Evolutionary conservation across 2,888 invertebrate species (phyloP).

Genomic region (Saturnia pavonia): DNA sequence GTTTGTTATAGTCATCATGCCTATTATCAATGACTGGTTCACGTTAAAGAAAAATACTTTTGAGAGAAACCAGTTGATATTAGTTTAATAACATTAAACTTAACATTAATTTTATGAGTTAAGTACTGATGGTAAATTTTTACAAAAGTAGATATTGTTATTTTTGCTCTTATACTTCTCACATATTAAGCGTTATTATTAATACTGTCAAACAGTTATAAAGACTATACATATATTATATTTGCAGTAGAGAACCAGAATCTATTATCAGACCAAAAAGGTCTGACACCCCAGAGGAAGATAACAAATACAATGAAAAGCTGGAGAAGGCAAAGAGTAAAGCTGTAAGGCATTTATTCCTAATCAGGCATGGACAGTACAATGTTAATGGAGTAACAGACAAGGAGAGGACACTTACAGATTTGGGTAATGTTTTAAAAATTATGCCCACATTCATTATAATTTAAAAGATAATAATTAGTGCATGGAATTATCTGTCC

Average conservation of each 20-base stretch:
- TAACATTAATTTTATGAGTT: no score
- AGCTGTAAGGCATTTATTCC: conserved; percentile 90
- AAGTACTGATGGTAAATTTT: no score
- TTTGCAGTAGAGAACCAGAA: conserved; percentile 86
- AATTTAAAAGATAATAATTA: no score
- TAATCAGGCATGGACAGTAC: conserved; percentile 98
- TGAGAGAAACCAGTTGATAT: no score
- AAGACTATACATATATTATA: no score
- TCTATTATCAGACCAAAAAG: conserved; percentile 84
- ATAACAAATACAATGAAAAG: conserved; percentile 86
- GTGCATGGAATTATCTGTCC: no score
- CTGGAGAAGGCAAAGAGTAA: conserved; percentile 83
- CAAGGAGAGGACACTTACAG: conserved; percentile 88
- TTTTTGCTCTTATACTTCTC: neutral
- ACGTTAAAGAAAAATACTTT: no score
- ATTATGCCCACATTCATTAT: neutral
- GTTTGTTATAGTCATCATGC: no score
- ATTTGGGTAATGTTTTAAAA: conserved; percentile 82
- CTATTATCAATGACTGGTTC: no score
- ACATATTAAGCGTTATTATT: neutral
- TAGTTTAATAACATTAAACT: no score
- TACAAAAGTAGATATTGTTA: no score
- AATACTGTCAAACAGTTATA: neutral
- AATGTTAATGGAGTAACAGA: conserved; percentile 87
- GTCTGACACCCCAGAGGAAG: conserved; percentile 72